Base-by-base conservation (phyloP, 2,113 vertebrate species). In the Antechinus stuartii region DNA sequence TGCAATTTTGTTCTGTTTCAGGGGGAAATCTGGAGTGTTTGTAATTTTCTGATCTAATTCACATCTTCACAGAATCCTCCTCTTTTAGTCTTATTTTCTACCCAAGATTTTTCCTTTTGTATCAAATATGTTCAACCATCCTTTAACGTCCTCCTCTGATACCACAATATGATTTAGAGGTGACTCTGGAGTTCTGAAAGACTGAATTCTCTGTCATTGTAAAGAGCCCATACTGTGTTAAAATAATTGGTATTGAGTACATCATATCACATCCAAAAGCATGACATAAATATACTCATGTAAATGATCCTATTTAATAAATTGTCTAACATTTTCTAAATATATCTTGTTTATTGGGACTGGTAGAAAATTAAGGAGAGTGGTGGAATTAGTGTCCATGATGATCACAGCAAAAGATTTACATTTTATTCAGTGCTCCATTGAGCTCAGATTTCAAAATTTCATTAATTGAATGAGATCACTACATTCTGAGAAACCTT, bases 261-360 rank as follows among this genome's bases (percentile, higher is more conserved):
- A 76, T 76, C 61, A n/a, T 6, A n/a, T 14, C 5, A n/a, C 50
- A 55, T 55, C 0, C 53, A 90, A 92, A 91, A 47, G 0, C 54
- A 42, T 93, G 1, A 91, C 4, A n/a, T 93, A 30, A 90, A 50
- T 46, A 61, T 61, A 9, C 91, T 61, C 47, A 92, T 91, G 30
- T 76, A 56, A 94, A 95, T 92, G 1, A 0, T 89, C 93, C 25
- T 92, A 49, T 95, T 91, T 61, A 92, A 94, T 93, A 93, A 61
- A 27, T 2, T 57, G 50, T 76, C 25, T 9, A 91, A 49, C 16
- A 68, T 35, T 92, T 24, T 50, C 22, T 89, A 91, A 92, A 89
- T 94, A 54, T 49, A 9, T 53, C 19, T 4, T 90, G 26, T 49
- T 76, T 90, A 96, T 30, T 90, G 57, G 46, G 24, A 93, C 25